These are phyloP conservation scores for Gymnarchus niloticus DNA, from an alignment of 2,113 vertebrate genomes.

Conservation along the genomic window DNA sequence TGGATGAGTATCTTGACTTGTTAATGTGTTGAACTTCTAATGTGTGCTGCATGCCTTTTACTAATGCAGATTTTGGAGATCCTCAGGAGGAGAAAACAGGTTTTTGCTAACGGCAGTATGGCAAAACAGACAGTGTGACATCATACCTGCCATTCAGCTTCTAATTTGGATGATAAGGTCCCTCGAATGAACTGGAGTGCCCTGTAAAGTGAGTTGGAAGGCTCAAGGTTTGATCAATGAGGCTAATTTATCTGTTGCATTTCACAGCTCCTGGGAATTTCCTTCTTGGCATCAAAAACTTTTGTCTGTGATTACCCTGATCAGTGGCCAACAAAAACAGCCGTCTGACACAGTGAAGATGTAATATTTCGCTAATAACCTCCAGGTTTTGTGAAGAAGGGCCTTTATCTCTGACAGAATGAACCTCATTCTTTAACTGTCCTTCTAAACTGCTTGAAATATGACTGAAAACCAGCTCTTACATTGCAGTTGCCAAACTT, in stretches of 20 bases:
- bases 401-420: constrained; percentile 17
- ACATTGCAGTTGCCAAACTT: not conserved
- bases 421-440: constrained; percentile 11
- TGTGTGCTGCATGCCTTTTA: not conserved
- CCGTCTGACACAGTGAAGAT: constrained; percentile 25
- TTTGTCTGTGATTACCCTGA: constrained; percentile 25
- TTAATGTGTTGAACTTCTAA: not conserved
- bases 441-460: constrained; percentile 22
- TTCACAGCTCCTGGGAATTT: constrained; percentile 24
- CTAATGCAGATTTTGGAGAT: not conserved
- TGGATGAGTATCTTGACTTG: not conserved
- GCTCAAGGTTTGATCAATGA: constrained; percentile 26
- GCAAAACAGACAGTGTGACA: not conserved
- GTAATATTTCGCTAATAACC: constrained; percentile 24
- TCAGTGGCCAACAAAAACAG: constrained; percentile 23
- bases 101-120: not conserved
- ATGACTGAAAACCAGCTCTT: constrained; percentile 15
- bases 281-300: constrained; percentile 5
- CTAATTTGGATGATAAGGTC: constrained; percentile 9
- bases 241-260: constrained; percentile 7
- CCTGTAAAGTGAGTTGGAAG: not conserved
- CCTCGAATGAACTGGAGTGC: not conserved
- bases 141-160: not conserved
- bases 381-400: constrained; percentile 25
- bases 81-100: not conserved